Evolutionary conservation across 1,140 invertebrate genomes (phyloP).

Genomic region (Drosophila ohnishii): DNA sequence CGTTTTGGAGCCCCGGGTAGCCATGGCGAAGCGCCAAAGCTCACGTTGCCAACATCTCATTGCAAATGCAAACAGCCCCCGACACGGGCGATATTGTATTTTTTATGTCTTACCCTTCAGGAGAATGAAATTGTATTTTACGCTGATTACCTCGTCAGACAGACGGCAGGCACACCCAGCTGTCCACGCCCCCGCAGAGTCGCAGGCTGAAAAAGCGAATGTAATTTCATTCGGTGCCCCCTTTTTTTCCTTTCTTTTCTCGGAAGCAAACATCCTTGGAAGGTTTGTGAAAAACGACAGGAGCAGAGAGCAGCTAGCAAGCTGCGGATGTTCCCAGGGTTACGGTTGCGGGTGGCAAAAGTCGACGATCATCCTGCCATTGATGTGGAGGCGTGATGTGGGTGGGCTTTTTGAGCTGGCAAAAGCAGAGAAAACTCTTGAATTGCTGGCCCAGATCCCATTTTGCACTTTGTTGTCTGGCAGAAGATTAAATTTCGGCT

Average conservation of each 20-base stretch:
- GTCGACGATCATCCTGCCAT: slow-evolving; percentile 52
- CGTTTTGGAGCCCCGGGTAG: slow-evolving; percentile 16
- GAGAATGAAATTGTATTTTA: slow-evolving; percentile 70
- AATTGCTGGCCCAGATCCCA: slow-evolving; percentile 6
- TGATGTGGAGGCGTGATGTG: slow-evolving; percentile 20
- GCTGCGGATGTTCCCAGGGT: slow-evolving; percentile 62
- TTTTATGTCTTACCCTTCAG: slow-evolving; percentile 57
- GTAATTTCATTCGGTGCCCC: slow-evolving; percentile 60
- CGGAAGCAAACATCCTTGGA: slow-evolving; percentile 18
- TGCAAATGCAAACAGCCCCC: slow-evolving; percentile 45
- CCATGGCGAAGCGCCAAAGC: slow-evolving; percentile 42
- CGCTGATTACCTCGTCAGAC: slow-evolving; percentile 72
- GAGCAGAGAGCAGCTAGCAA: slow-evolving; percentile 26
- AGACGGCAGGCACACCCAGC: slow-evolving; percentile 47
- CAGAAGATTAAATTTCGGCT: slow-evolving; percentile 32
- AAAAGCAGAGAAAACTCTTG: neutral
- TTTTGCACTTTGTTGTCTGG: slow-evolving; percentile 42
- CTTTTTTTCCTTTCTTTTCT: slow-evolving; percentile 6
- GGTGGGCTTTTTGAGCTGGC: slow-evolving; percentile 20
- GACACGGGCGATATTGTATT: slow-evolving; percentile 36
- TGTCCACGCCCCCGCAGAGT: slow-evolving; percentile 23
- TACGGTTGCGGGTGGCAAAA: slow-evolving; percentile 52
- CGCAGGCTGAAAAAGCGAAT: slow-evolving; percentile 55
- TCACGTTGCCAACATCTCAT: slow-evolving; percentile 33
- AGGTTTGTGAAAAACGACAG: slow-evolving; percentile 20